A percentile compares a stretch with the other conserved stretches of the same genome.
Conservation (phyloP, 2,113 vertebrate species). For the Oriolus oriolus region DNA sequence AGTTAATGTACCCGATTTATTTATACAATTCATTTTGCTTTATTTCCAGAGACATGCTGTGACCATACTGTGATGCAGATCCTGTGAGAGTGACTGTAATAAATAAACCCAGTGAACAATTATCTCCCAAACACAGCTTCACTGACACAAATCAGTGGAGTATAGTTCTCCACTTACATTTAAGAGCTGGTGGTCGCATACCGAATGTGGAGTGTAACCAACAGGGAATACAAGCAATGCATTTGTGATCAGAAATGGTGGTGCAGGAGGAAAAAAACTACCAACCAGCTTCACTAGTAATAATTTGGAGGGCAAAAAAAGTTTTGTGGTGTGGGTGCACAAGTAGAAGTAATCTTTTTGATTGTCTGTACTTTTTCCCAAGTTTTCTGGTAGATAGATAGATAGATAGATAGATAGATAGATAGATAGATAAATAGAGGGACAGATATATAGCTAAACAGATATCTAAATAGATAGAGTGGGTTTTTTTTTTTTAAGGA, state of each 20-base stretch:
- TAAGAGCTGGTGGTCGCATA: slow-evolving; percentile 27
- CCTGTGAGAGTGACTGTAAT: slow-evolving; percentile 50
- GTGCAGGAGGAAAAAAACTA: neutral
- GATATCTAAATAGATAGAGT: too few species aligned
- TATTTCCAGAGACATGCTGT: slow-evolving; percentile 62
- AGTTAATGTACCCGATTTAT: slow-evolving; percentile 54
- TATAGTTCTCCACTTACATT: slow-evolving; percentile 29
- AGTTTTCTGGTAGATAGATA: neutral
- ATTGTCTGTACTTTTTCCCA: neutral
- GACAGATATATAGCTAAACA: too few species aligned
- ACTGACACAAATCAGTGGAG: slow-evolving; percentile 42
- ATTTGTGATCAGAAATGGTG: slow-evolving; percentile 28
- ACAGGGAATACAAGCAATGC: neutral
- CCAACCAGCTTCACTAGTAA: neutral
- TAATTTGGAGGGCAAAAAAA: neutral
- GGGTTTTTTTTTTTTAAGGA: neutral
- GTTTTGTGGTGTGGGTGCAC: neutral
- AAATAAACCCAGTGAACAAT: slow-evolving; percentile 61
- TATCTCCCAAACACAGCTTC: slow-evolving; percentile 51
- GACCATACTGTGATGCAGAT: slow-evolving; percentile 60
- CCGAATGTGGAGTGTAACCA: slow-evolving; percentile 21
- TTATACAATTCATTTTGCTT: slow-evolving; percentile 63
- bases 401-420: too few species aligned
- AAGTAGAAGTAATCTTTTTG: neutral
- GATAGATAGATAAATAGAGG: neutral